Evolutionary conservation across 2,797 vertebrate genomes (phyloP), one percentile per base, ranked within the genome.

Genomic region (Falco berigora): DNA sequence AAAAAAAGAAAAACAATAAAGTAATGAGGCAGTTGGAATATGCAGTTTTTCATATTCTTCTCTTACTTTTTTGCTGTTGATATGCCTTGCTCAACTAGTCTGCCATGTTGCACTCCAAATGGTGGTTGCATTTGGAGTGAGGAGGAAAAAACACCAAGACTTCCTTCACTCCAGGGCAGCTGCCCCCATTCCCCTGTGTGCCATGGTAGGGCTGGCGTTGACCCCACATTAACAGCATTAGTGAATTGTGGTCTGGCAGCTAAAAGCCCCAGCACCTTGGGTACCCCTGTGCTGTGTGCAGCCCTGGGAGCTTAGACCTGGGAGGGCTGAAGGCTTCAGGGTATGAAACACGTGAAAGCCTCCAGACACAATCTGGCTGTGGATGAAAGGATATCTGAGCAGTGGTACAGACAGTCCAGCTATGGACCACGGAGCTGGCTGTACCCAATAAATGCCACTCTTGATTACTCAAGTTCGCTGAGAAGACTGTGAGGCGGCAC

Each of bases 171-270:
- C 9, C 12, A 30, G 30, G 9, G 16, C 27, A 62, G 56, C 42
- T 69, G 28, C 25, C 13, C n/a, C 24, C 25, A 4, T 49, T 74
- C 42, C 10, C 13, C 18, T 58, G 34, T 23, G 27, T 18, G 9
- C n/a, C 1, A 0, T 18, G 18, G 13, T 4, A 8, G 55, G 18
- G 14, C 47, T 69, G 21, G 4, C 40, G 38, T 20, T 66, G 36
- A 74, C 36, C 7, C 32, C 38, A 40, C 10, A 4, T 44, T 24
- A 49, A 11, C 8, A 38, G 61, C 7, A 12, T 80, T 19, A 56
- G 11, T 22, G 80, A 76, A 49, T 36, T 49, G 28, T 17, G 27
- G 12, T 21, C 7, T 74, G 30, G 30, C 72, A 74, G 19, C 6
- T 4, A 71, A 38, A 4, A 62, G 7, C 5, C 12, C 32, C 38